Percentiles rank a stretch among this genome's conserved stretches.
Evolutionary conservation across 2,888 invertebrate species (phyloP).

Genomic region (Aphrophora alni): DNA sequence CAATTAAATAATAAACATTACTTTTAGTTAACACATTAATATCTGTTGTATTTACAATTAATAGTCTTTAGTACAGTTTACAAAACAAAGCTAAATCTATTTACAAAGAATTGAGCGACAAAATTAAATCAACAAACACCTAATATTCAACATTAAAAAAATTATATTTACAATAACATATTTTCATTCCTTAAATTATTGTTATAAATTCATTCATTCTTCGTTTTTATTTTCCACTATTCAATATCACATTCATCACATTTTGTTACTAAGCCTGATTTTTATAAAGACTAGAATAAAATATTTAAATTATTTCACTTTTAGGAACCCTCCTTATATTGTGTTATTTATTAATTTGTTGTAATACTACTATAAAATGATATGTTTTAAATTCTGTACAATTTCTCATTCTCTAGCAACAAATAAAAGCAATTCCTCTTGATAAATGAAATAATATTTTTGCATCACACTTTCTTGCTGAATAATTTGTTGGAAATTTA

Average conservation of each 20-base stretch:
- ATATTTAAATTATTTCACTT: neutral
- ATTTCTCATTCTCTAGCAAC: no score
- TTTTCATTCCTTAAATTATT: neutral
- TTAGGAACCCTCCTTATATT: neutral
- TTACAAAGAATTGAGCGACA: slow-evolving; percentile 4
- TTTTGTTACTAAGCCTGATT: slow-evolving; percentile 6
- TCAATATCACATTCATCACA: slow-evolving; percentile 4
- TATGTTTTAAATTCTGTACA: neutral
- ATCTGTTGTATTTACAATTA: neutral
- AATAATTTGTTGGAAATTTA: no score
- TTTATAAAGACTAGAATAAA: neutral
- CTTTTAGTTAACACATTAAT: neutral
- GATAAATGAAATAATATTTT: no score
- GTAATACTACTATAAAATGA: neutral
- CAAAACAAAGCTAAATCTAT: neutral
- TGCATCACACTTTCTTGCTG: no score
- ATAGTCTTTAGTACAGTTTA: neutral
- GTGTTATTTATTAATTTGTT: neutral
- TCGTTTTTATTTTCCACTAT: neutral
- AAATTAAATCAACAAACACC: neutral
- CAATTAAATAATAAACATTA: neutral
- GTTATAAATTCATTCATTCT: neutral
- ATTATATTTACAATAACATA: neutral
- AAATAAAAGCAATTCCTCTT: no score
- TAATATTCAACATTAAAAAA: neutral